Conservation (phyloP, 2,888 invertebrate genomes). For the Patella depressa region DNA sequence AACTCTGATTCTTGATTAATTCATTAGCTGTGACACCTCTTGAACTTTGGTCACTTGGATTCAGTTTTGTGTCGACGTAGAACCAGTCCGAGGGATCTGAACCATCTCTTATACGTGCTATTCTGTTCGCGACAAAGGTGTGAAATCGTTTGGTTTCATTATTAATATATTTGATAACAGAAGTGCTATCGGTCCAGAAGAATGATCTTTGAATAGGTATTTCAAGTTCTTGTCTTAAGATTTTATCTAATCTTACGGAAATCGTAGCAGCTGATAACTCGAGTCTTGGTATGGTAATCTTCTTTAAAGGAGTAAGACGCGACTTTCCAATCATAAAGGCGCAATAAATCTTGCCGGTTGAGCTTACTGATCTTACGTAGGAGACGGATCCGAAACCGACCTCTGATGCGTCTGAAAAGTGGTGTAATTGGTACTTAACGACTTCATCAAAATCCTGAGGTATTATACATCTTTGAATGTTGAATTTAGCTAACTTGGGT, state of each 20-base stretch:
- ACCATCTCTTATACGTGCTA: slow-evolving; percentile 15
- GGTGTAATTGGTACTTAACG: slow-evolving; percentile 8
- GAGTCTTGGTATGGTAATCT: slow-evolving; percentile 13
- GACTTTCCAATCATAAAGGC: no score
- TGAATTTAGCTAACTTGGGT: background rate
- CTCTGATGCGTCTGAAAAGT: slow-evolving; percentile 22
- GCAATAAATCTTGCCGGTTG: slow-evolving; percentile 9
- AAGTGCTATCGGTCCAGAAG: background rate
- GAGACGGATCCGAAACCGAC: slow-evolving; percentile 17
- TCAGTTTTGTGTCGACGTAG: background rate
- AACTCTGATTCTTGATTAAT: slow-evolving; percentile 1
- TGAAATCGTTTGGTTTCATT: slow-evolving; percentile 15
- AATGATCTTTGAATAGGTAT: slow-evolving; percentile 5
- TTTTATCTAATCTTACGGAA: slow-evolving; percentile 11
- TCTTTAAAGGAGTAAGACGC: slow-evolving; percentile 20
- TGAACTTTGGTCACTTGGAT: slow-evolving; percentile 10
- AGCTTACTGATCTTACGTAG: slow-evolving; percentile 2
- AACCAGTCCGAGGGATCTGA: slow-evolving; percentile 8
- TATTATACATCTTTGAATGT: slow-evolving; percentile 11
- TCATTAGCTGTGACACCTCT: background rate
- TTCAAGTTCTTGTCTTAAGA: background rate
- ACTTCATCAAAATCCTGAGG: background rate
- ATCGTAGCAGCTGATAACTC: slow-evolving; percentile 19
- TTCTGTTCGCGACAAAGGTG: slow-evolving; percentile 14
- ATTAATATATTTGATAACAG: slow-evolving; percentile 3